phyloP scores from a whole-genome alignment of 2,113 vertebrate species.

The Haplotaxodon microlepis region DNA sequence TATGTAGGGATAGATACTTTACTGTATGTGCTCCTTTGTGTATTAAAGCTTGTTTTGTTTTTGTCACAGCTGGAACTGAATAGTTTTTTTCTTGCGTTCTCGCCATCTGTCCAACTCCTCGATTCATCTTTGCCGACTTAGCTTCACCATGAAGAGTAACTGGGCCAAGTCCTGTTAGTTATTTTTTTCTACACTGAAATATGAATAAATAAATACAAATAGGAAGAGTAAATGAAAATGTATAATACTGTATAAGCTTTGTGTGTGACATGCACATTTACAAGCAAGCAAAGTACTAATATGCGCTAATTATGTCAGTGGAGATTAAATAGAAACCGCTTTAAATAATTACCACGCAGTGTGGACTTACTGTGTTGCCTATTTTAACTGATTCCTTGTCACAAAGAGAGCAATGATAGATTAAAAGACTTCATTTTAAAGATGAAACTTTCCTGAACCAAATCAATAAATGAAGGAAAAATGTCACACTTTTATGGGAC shows the following conservation, averaged over 20 bases:
- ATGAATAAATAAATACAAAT: not conserved
- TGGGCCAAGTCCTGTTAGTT: not conserved
- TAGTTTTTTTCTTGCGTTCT: not conserved
- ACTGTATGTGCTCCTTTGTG: not conserved
- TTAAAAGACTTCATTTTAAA: not conserved
- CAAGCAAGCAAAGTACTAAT: not conserved
- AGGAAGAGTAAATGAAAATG: not conserved
- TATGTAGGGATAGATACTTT: not conserved
- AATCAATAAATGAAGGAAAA: not conserved
- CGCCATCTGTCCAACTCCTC: not conserved
- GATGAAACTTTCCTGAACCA: not conserved
- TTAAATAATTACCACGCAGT: not conserved
- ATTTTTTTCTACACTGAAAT: not conserved
- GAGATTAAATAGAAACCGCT: not conserved
- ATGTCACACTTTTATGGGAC: not conserved
- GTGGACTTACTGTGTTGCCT: slow-evolving; percentile 21
- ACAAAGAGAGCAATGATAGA: not conserved
- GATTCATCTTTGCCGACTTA: not conserved
- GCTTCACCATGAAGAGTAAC: not conserved
- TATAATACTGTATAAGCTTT: not conserved
- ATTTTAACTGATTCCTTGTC: slow-evolving; percentile 5
- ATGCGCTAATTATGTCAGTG: not conserved
- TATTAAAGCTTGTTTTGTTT: not conserved
- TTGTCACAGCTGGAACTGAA: not conserved
- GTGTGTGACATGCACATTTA: not conserved